Evolutionary conservation across 2,888 invertebrate species (phyloP).

Genomic region (Germaria angustata): DNA sequence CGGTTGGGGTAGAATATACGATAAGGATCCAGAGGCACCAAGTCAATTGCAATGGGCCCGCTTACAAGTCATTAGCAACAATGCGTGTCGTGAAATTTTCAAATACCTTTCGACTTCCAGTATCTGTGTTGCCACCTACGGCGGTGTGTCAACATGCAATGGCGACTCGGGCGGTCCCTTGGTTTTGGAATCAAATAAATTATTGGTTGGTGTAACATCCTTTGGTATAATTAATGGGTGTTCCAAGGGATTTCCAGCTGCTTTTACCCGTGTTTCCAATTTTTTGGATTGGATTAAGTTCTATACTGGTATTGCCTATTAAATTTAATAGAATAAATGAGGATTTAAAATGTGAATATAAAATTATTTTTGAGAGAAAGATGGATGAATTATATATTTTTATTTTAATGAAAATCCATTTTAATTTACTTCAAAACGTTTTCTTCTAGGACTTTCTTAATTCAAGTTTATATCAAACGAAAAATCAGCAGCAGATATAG

Average conservation of each 20-base stretch:
- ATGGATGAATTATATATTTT: too few relatives aligned
- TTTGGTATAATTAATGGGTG: constrained; percentile 71
- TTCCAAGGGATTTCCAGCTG: constrained; percentile 69
- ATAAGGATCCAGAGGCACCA: constrained; percentile 66
- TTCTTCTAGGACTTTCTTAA: too few relatives aligned
- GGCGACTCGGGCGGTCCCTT: constrained; percentile 78
- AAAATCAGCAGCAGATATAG: too few relatives aligned
- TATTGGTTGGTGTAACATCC: constrained; percentile 74
- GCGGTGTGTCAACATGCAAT: constrained; percentile 71
- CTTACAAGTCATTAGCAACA: constrained; percentile 74
- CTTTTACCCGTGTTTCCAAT: constrained; percentile 71
- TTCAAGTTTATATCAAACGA: too few relatives aligned
- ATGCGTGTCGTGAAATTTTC: constrained; percentile 71
- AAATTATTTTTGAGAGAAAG: too few relatives aligned
- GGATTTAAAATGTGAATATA: not conserved
- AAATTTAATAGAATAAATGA: not conserved
- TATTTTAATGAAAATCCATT: too few relatives aligned
- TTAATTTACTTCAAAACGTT: too few relatives aligned
- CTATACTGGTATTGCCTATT: constrained; percentile 51
- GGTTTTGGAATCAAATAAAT: constrained; percentile 53
- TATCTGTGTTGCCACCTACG: constrained; percentile 73
- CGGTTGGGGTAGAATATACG: constrained; percentile 73
- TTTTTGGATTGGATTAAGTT: constrained; percentile 74
- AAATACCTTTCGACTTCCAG: not conserved
- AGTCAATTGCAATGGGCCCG: constrained; percentile 74